phyloP scores from a whole-genome alignment of 2,113 vertebrate species.

The Macaca fascicularis region DNA sequence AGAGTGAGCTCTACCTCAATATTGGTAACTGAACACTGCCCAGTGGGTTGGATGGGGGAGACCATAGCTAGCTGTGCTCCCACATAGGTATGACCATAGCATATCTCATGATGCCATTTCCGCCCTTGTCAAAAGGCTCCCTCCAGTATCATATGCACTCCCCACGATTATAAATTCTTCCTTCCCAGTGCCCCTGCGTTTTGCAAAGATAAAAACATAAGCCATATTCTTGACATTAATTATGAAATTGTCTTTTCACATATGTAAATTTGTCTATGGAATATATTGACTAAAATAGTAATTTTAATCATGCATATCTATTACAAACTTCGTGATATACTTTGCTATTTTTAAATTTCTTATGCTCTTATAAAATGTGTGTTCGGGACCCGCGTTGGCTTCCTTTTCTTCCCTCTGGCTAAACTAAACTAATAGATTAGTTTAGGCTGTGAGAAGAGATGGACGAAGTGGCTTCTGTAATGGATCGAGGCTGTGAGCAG shows the following conservation, averaged over 20 bases:
- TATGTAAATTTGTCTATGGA: neutral
- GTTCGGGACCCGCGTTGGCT: neutral
- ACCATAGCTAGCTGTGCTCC: neutral
- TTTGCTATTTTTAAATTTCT: neutral
- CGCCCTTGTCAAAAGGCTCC: neutral
- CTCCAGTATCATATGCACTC: neutral
- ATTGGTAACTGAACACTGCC: neutral
- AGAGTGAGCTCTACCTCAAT: neutral
- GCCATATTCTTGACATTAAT: neutral
- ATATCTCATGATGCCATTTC: accelerated
- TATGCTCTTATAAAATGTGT: neutral
- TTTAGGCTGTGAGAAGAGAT: neutral
- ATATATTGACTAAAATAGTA: neutral
- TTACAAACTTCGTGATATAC: neutral
- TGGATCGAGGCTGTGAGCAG: too few species aligned
- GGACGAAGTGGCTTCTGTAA: neutral
- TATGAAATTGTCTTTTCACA: neutral
- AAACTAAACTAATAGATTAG: neutral
- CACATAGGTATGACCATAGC: neutral
- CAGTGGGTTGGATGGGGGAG: neutral
- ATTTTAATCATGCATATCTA: neutral
- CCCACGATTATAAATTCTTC: neutral
- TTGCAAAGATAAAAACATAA: neutral
- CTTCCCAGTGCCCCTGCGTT: neutral
- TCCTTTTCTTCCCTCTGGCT: neutral